phyloP scores from a whole-genome alignment of 2,113 vertebrate genomes.

The Oenanthe melanoleuca region DNA sequence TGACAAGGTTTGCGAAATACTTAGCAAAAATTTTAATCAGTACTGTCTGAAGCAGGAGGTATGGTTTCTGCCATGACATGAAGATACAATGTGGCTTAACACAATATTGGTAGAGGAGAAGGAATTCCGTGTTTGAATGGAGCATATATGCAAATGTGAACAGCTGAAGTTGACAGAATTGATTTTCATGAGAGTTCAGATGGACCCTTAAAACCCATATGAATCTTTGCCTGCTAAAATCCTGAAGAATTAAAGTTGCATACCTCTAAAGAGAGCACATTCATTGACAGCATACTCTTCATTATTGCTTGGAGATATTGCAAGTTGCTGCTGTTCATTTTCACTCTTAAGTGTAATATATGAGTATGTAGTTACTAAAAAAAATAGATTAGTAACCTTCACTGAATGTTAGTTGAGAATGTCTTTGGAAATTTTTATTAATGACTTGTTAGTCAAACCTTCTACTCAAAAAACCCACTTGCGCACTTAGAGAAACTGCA shows the following conservation, averaged over 20 bases:
- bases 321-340: too few relatives aligned
- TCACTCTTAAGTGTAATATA: too few relatives aligned
- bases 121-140: not conserved
- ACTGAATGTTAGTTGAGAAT: not conserved
- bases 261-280: constrained; percentile 41
- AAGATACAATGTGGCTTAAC: not conserved
- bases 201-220: not conserved
- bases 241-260: constrained; percentile 42
- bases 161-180: not conserved
- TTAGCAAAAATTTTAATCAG: not conserved
- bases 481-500: not conserved
- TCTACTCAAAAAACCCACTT: not conserved
- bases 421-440: not conserved
- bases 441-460: not conserved
- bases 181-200: not conserved
- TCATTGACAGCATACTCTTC: too few relatives aligned
- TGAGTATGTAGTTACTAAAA: not conserved
- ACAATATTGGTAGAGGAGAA: not conserved
- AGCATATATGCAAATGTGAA: not conserved
- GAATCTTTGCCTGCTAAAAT: constrained; percentile 22
- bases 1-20: not conserved
- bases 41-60: not conserved
- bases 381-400: not conserved
- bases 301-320: too few relatives aligned
- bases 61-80: not conserved